Evolutionary conservation across 23 tunicate species (phyloP).

Genomic region (Halocynthia roretzi): DNA sequence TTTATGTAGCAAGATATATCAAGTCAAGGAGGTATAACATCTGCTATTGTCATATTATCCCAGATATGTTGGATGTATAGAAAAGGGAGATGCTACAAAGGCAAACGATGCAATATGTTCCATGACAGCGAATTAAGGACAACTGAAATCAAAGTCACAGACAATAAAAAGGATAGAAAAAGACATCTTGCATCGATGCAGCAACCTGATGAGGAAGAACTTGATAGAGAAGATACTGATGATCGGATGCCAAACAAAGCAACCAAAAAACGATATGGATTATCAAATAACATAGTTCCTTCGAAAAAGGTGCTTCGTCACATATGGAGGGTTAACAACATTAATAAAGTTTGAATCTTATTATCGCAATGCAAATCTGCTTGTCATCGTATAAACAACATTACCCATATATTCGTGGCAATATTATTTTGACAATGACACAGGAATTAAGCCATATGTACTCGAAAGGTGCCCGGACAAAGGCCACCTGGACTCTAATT

Average conservation of each 20-base stretch:
- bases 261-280: constrained; percentile 59
- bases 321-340: too few relatives aligned
- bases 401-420: too few relatives aligned
- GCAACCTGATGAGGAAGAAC: background rate
- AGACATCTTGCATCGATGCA: background rate
- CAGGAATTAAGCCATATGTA: too few relatives aligned
- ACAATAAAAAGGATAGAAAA: background rate
- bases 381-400: too few relatives aligned
- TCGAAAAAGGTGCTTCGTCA: constrained; percentile 47
- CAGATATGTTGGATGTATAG: constrained; percentile 92
- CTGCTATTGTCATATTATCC: background rate
- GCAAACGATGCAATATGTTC: constrained; percentile 54
- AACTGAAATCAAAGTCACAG: constrained; percentile 9
- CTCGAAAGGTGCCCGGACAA: too few relatives aligned
- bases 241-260: background rate
- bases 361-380: too few relatives aligned
- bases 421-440: too few relatives aligned
- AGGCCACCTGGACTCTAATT: too few relatives aligned
- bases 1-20: too few relatives aligned
- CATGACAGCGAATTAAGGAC: constrained; percentile 73
- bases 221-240: constrained; percentile 19
- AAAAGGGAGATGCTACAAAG: constrained; percentile 61
- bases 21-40: background rate
- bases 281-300: constrained; percentile 50
- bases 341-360: too few relatives aligned